Conservation (phyloP, 2,113 vertebrate genomes). For the Phrynosoma blainvillii region DNA sequence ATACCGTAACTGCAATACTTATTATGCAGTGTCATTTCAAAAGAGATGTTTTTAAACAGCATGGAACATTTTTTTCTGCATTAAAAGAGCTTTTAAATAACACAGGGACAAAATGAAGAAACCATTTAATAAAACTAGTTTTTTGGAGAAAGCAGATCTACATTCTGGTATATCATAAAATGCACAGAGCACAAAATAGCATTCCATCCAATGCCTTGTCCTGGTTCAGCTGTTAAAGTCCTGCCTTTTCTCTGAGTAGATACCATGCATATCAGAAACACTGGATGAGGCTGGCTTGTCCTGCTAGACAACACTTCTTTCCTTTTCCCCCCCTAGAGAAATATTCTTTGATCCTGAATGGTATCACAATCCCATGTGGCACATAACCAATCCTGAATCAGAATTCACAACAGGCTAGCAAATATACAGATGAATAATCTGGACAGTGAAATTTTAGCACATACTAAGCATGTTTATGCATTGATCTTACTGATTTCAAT, state of each 20-base stretch:
- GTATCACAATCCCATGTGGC: not conserved
- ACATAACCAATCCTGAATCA: not conserved
- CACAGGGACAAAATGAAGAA: not conserved
- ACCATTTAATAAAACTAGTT: not conserved
- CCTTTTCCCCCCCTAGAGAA: no score
- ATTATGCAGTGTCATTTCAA: not conserved
- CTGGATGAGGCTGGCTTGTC: not conserved
- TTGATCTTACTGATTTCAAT: not conserved
- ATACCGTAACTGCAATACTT: not conserved
- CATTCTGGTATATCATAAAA: not conserved
- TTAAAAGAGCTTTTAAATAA: not conserved
- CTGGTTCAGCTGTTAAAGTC: not conserved
- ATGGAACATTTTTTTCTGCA: not conserved
- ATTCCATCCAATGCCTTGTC: not conserved
- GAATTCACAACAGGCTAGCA: not conserved
- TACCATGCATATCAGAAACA: not conserved
- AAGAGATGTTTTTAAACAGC: not conserved
- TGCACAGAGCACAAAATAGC: not conserved
- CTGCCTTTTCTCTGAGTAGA: not conserved
- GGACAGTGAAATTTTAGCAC: not conserved
- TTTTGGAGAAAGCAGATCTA: not conserved
- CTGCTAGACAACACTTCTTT: not conserved
- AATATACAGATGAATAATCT: not conserved
- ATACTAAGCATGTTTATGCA: not conserved
- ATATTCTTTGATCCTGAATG: not conserved